phyloP scores from a whole-genome alignment of 2,888 invertebrate genomes.

The Xylota segnis region DNA sequence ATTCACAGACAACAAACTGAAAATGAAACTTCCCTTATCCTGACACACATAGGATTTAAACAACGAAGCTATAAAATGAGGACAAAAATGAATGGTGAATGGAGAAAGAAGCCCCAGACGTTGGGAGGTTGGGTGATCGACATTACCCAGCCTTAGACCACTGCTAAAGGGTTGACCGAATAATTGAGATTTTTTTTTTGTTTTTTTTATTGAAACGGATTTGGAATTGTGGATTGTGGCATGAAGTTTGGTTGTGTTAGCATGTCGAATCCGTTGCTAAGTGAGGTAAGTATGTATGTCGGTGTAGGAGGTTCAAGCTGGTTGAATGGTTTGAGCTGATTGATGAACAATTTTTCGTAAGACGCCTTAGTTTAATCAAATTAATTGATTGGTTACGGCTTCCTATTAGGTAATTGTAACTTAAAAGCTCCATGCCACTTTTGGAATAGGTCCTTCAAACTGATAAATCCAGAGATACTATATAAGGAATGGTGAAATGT shows the following conservation, averaged over 20 bases:
- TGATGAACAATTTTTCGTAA: neutral
- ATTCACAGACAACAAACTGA: conserved; percentile 45
- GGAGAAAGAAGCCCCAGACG: conserved; percentile 16
- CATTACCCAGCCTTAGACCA: conserved; percentile 29
- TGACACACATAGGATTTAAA: conserved; percentile 53
- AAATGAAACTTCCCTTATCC: conserved; percentile 43
- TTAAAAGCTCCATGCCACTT: no score
- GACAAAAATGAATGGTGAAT: neutral
- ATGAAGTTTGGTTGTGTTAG: neutral
- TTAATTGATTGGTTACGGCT: no score
- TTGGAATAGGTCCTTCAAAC: no score
- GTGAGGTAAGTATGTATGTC: neutral
- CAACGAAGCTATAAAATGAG: conserved; percentile 37
- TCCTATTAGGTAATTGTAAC: no score
- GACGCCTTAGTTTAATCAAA: no score
- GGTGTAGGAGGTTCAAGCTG: neutral
- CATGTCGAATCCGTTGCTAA: neutral
- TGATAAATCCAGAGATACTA: no score
- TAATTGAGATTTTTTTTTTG: conserved; percentile 26
- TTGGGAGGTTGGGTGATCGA: conserved; percentile 43
- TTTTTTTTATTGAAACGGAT: conserved; percentile 18
- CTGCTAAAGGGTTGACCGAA: conserved; percentile 42
- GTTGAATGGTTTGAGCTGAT: neutral
- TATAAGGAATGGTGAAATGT: no score
- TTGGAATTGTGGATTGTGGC: neutral